Conservation (phyloP, 2,888 invertebrate species). For the Acrobasis suavella region DNA sequence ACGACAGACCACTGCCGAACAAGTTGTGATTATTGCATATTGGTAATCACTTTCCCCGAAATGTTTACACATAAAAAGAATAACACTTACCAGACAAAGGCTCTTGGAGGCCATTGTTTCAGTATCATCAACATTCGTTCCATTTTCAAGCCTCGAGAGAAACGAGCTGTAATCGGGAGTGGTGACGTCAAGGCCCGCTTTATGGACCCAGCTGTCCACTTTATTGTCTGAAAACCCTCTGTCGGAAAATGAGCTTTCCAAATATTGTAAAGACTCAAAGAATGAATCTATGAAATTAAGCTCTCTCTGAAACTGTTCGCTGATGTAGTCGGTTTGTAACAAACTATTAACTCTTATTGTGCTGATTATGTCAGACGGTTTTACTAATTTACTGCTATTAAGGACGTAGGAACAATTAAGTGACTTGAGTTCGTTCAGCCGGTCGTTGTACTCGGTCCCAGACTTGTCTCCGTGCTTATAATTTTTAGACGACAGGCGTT, state of each 20-base stretch:
- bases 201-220: slow-evolving; percentile 53
- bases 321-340: slow-evolving; percentile 62
- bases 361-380: slow-evolving; percentile 75
- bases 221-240: slow-evolving; percentile 54
- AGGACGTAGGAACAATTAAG: slow-evolving; percentile 55
- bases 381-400: slow-evolving; percentile 63
- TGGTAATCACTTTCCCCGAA: slow-evolving; percentile 34
- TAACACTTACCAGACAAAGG: slow-evolving; percentile 78
- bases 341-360: slow-evolving; percentile 63
- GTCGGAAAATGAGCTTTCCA: slow-evolving; percentile 63
- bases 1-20: slow-evolving; percentile 21
- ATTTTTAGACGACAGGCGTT: slow-evolving; percentile 29
- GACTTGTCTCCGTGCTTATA: slow-evolving; percentile 38
- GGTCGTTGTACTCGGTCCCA: slow-evolving; percentile 38
- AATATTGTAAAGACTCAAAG: slow-evolving; percentile 73
- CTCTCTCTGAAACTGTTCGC: slow-evolving; percentile 73
- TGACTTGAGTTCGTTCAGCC: slow-evolving; percentile 50
- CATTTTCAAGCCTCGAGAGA: slow-evolving; percentile 65
- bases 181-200: slow-evolving; percentile 51
- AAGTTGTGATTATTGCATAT: slow-evolving; percentile 21
- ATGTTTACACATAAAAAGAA: slow-evolving; percentile 66
- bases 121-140: slow-evolving; percentile 55
- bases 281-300: slow-evolving; percentile 77
- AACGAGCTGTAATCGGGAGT: slow-evolving; percentile 59
- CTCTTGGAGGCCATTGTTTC: slow-evolving; percentile 78